Percentiles rank a stretch among this genome's conserved stretches.
phyloP scores from a whole-genome alignment of 2,888 invertebrate species.

The Ormyrus thymus region DNA sequence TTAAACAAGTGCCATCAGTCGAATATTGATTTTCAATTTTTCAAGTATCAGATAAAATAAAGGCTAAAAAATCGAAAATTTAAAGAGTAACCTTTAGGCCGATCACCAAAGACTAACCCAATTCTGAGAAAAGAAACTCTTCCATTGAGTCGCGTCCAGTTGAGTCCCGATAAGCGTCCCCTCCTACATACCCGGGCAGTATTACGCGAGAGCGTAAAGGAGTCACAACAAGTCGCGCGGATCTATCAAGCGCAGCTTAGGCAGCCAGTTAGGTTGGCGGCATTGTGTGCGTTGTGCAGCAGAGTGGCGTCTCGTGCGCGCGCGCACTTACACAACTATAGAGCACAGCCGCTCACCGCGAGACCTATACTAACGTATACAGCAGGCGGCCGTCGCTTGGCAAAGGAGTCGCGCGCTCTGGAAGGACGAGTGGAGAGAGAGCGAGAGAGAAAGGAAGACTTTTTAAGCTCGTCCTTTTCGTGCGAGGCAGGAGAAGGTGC shows the following conservation, averaged over 20 bases:
- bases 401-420: conserved; percentile 7
- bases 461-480: conserved; percentile 16
- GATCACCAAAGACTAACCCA: neutral
- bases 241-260: too few species aligned
- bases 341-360: too few species aligned
- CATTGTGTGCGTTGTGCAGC: neutral
- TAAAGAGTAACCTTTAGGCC: neutral
- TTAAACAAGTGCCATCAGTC: too few species aligned
- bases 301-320: conserved; percentile 14
- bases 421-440: conserved; percentile 19
- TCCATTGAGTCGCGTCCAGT: neutral
- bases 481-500: neutral
- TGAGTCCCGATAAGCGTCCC: neutral
- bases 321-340: neutral
- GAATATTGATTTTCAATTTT: neutral
- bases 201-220: conserved; percentile 2
- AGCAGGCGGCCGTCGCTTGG: neutral
- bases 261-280: neutral
- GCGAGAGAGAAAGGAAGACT: neutral
- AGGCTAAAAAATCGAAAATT: too few species aligned
- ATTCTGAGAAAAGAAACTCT: neutral
- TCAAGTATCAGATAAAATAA: neutral
- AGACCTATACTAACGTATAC: too few species aligned
- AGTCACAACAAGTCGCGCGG: neutral
- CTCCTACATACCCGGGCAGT: too few species aligned